A percentile compares a stretch with the other conserved stretches of the same genome.
Conservation (phyloP, 2,888 invertebrate species). For the Tenthredo mesomela region DNA sequence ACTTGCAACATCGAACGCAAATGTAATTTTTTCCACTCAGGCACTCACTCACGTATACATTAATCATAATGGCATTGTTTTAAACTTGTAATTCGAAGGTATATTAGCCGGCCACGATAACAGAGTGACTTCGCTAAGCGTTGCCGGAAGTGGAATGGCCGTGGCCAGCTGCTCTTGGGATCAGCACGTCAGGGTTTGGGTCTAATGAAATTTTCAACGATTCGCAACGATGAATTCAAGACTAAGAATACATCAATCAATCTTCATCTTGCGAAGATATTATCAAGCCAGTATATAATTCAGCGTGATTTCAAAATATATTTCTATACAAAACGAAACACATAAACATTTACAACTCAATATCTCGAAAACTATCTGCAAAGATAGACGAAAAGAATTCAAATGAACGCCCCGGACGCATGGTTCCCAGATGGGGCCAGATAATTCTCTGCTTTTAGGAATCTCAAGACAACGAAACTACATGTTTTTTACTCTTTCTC, state of each 20-base stretch:
- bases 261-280: neutral
- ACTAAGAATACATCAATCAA: neutral
- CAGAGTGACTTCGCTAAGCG: constrained; percentile 91
- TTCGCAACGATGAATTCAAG: neutral
- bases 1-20: neutral
- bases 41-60: neutral
- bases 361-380: constrained; percentile 1
- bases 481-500: neutral
- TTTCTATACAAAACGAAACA: neutral
- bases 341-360: neutral
- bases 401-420: neutral
- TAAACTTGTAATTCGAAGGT: constrained; percentile 79
- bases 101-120: constrained; percentile 91
- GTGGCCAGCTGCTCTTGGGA: constrained; percentile 96
- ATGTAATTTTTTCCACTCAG: neutral
- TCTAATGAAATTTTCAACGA: constrained; percentile 77
- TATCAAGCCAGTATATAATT: constrained; percentile 1
- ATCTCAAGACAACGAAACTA: neutral
- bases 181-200: constrained; percentile 92
- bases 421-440: neutral
- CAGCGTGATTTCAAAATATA: neutral
- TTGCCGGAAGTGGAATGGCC: constrained; percentile 92
- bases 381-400: neutral
- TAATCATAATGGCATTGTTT: neutral
- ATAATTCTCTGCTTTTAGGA: neutral